Evolutionary conservation across 2,113 vertebrate genomes (phyloP).

Genomic region (Hippocampus zosterae): DNA sequence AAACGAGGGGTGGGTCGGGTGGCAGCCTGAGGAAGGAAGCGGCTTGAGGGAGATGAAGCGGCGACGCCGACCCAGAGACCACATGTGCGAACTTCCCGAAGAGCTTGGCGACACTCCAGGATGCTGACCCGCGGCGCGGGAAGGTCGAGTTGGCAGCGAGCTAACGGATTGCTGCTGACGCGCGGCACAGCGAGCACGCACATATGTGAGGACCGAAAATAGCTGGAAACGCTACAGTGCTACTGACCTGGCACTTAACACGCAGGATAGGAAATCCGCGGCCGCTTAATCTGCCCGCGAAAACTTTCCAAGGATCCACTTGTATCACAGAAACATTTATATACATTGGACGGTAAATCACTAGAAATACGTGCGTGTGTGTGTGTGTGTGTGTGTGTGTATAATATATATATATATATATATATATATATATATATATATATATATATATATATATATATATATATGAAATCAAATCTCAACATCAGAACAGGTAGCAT

Average conservation of each 20-base stretch:
- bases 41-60: constrained; percentile 1
- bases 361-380: accelerated
- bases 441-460: too few relatives aligned
- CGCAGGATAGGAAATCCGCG: constrained; percentile 11
- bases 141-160: constrained; percentile 45
- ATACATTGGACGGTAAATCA: neutral
- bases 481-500: neutral
- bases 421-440: too few relatives aligned
- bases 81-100: constrained; percentile 50
- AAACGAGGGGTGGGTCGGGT: constrained; percentile 26
- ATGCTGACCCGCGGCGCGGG: constrained; percentile 48
- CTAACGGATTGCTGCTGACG: constrained; percentile 60
- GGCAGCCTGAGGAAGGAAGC: constrained; percentile 16
- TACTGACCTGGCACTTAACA: constrained; percentile 2
- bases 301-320: constrained; percentile 20
- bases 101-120: constrained; percentile 41
- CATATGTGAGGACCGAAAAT: constrained; percentile 58
- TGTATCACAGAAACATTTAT: neutral
- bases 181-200: constrained; percentile 36
- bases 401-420: too few relatives aligned
- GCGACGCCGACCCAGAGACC: constrained; percentile 25
- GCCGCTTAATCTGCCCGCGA: constrained; percentile 12
- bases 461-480: neutral
- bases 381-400: too few relatives aligned
- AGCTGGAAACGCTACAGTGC: constrained; percentile 17